A percentile compares a stretch with the other conserved stretches of the same genome.
phyloP scores from a whole-genome alignment of 2,888 invertebrate species.

The Eupithecia exiguata region DNA sequence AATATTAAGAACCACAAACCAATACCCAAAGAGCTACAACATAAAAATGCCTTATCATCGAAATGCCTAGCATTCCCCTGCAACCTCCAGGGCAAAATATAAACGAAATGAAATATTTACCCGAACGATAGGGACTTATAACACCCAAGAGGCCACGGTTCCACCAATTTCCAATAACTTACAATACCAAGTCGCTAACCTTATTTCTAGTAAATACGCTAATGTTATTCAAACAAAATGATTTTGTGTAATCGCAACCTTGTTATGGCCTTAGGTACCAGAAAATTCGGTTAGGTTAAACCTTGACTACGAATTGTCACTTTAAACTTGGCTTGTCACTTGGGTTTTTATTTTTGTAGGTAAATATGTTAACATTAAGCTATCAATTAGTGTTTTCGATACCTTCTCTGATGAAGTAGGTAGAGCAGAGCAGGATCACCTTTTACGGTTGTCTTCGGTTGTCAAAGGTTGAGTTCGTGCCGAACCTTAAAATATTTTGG shows the following conservation, averaged over 20 bases:
- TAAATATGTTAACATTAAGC: neutral
- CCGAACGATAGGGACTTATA: slow-evolving; percentile 23
- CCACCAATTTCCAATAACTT: slow-evolving; percentile 25
- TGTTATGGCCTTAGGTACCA: neutral
- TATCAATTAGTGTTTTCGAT: neutral
- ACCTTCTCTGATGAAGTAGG: neutral
- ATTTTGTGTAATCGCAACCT: slow-evolving; percentile 41
- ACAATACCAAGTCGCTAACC: slow-evolving; percentile 28
- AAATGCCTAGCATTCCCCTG: slow-evolving; percentile 8
- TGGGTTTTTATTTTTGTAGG: neutral
- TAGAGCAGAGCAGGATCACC: too few species aligned
- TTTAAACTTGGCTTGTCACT: neutral
- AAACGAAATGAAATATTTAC: slow-evolving; percentile 28
- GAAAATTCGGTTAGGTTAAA: neutral
- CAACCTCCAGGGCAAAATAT: slow-evolving; percentile 15
- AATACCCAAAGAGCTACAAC: slow-evolving; percentile 7
- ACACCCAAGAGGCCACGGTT: slow-evolving; percentile 19
- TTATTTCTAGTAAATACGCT: slow-evolving; percentile 38
- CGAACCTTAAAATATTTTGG: neutral
- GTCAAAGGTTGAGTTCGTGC: too few species aligned
- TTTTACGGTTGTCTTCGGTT: too few species aligned
- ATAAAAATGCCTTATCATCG: slow-evolving; percentile 20
- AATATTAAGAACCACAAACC: neutral
- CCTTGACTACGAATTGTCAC: neutral
- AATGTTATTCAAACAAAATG: slow-evolving; percentile 39